Conservation (phyloP, 2,797 vertebrate genomes). For the Cygnus olor region DNA sequence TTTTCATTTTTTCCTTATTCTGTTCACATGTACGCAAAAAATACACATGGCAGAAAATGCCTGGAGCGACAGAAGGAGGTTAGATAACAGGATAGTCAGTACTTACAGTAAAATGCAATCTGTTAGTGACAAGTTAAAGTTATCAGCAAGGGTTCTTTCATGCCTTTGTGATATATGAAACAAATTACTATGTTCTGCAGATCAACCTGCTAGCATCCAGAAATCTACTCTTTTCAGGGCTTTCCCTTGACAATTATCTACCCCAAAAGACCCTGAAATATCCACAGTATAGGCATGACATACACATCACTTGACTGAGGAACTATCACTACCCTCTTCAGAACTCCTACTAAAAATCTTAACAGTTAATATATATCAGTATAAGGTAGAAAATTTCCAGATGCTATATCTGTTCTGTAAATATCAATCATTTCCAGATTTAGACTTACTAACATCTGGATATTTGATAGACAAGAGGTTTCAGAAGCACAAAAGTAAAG, state of each 20-base stretch:
- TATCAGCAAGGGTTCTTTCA: neutral
- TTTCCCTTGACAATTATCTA: neutral
- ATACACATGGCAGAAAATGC: neutral
- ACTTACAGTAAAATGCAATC: neutral
- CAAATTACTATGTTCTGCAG: neutral
- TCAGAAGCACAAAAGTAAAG: neutral
- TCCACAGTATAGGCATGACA: neutral
- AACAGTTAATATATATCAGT: neutral
- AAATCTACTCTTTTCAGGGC: neutral
- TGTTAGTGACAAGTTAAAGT: neutral
- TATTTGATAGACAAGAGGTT: neutral
- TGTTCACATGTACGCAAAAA: neutral
- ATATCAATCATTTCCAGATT: neutral
- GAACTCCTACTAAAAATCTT: neutral
- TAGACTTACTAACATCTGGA: neutral
- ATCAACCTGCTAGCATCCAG: neutral
- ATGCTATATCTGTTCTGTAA: neutral
- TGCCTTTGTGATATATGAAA: neutral
- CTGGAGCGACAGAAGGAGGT: neutral
- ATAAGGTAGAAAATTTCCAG: neutral
- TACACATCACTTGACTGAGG: neutral
- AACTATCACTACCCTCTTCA: neutral
- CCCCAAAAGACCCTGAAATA: neutral
- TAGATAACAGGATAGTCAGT: neutral
- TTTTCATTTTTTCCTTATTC: neutral